Evolutionary conservation across 2,113 vertebrate genomes (phyloP).

Genomic region (Mobula birostris): DNA sequence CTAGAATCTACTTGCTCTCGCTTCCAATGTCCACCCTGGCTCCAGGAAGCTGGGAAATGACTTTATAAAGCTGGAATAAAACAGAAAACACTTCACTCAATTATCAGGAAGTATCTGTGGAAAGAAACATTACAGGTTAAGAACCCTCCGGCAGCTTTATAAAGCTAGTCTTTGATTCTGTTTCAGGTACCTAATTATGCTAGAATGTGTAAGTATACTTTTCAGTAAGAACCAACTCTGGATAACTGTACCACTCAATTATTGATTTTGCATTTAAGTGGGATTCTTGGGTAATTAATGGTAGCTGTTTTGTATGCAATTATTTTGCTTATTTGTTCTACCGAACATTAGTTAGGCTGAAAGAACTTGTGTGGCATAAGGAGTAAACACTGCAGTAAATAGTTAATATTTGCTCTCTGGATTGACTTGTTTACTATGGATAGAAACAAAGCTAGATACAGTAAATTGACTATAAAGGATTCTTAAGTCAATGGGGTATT

Average conservation of each 20-base stretch:
- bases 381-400: background rate
- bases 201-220: background rate
- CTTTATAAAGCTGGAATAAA: too few relatives aligned
- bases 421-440: background rate
- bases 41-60: background rate
- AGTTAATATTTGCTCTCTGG: background rate
- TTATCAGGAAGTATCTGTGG: too few relatives aligned
- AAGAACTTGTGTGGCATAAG: background rate
- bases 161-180: background rate
- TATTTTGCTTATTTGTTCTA: too few relatives aligned
- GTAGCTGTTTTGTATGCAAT: too few relatives aligned
- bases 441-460: background rate
- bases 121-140: too few relatives aligned
- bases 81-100: too few relatives aligned
- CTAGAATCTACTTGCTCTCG: too few relatives aligned
- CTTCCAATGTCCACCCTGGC: too few relatives aligned
- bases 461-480: background rate
- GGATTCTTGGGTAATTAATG: background rate
- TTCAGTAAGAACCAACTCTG: background rate
- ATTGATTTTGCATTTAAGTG: background rate
- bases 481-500: background rate
- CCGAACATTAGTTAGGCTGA: too few relatives aligned
- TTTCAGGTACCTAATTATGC: background rate
- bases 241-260: background rate
- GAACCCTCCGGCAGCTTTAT: too few relatives aligned